These are phyloP conservation scores for Holacanthus passer DNA, from an alignment of 2,113 vertebrate species.

Conservation along the genomic window DNA sequence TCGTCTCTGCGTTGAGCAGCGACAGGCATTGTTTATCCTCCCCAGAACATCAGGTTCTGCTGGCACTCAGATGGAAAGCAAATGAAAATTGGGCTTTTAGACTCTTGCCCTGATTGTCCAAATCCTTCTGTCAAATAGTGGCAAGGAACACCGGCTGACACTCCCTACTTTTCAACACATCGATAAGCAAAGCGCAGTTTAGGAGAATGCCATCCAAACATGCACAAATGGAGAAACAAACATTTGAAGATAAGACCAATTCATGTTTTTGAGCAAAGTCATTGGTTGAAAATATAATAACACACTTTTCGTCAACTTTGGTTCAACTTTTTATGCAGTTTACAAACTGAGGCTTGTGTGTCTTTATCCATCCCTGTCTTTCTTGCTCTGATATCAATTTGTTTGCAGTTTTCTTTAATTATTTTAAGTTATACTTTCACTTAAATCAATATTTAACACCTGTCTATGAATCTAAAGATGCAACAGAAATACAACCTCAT, in stretches of 20 bases:
- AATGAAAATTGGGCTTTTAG: conserved; percentile 86
- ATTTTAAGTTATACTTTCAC: not conserved
- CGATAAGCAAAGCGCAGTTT: conserved; percentile 53
- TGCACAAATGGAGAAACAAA: conserved; percentile 42
- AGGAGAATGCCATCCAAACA: conserved; percentile 45
- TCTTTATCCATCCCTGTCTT: not conserved
- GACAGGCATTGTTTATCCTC: conserved; percentile 81
- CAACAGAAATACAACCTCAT: conserved; percentile 3
- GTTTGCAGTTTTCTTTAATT: not conserved
- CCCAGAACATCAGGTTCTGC: conserved; percentile 65
- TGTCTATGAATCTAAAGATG: not conserved
- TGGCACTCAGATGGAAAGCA: conserved; percentile 79
- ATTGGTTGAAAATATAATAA: conserved; percentile 37
- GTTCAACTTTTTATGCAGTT: conserved; percentile 13
- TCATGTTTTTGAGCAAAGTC: conserved; percentile 26
- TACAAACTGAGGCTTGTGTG: conserved; percentile 4
- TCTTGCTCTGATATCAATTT: not conserved
- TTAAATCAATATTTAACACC: conserved; percentile 8
- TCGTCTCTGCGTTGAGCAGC: conserved; percentile 52
- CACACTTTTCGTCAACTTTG: conserved; percentile 18
- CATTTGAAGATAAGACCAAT: conserved; percentile 14
- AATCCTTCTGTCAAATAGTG: conserved; percentile 52
- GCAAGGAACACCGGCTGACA: conserved; percentile 47
- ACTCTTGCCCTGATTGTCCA: conserved; percentile 62
- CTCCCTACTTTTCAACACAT: conserved; percentile 66